These are phyloP conservation scores for Varanus salvator DNA, from an alignment of 2,113 vertebrate species.

Conservation along the genomic window DNA sequence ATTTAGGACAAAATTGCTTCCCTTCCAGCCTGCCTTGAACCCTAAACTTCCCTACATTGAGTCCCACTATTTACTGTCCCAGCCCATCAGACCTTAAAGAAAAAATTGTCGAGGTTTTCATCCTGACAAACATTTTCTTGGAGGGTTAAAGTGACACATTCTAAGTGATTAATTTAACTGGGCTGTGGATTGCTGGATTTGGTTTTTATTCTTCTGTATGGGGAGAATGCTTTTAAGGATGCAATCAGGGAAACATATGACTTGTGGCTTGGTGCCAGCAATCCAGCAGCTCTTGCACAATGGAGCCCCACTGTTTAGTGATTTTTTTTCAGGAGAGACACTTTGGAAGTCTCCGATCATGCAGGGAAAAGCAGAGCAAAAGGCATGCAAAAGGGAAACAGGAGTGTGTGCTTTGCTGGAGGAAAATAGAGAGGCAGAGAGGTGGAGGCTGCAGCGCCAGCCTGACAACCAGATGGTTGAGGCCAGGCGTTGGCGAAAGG, in stretches of 20 bases:
- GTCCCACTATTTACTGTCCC: slow-evolving; percentile 54
- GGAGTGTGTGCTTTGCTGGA: slow-evolving; percentile 43
- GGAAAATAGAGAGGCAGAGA: too few relatives aligned
- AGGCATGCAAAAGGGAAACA: neutral
- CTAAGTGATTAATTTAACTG: slow-evolving; percentile 22
- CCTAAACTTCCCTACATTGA: neutral
- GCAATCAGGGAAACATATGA: too few relatives aligned
- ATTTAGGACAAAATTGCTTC: neutral
- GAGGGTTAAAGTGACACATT: slow-evolving; percentile 65
- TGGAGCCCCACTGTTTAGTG: slow-evolving; percentile 33
- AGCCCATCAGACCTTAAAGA: slow-evolving; percentile 59
- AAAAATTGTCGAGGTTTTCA: slow-evolving; percentile 63
- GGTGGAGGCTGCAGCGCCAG: too few relatives aligned
- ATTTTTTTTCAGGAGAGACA: slow-evolving; percentile 19
- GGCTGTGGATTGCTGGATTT: neutral
- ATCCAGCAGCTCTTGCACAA: neutral
- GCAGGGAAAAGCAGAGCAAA: neutral
- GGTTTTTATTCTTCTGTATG: neutral
- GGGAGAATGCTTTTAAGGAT: slow-evolving; percentile 8
- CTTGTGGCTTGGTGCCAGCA: accelerated
- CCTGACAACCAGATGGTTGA: too few relatives aligned
- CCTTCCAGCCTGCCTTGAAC: neutral
- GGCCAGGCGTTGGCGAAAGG: too few relatives aligned
- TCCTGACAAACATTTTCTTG: slow-evolving; percentile 63
- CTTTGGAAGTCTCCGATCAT: slow-evolving; percentile 31